Conservation (phyloP, 1,140 invertebrate species). For the Zaprionus ornatus region DNA sequence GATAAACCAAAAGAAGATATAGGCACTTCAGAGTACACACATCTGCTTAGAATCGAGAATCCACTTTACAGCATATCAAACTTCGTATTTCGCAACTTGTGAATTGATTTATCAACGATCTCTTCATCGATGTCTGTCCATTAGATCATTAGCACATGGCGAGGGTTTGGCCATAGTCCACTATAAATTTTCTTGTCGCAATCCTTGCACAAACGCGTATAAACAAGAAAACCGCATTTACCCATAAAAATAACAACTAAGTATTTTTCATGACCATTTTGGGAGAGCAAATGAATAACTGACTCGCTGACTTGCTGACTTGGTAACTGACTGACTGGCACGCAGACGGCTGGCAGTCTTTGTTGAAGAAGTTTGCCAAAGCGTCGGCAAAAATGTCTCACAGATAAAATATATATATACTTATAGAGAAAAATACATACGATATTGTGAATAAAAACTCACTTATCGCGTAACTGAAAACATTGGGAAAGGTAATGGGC, state of each 20-base stretch:
- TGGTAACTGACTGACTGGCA: slow-evolving; percentile 42
- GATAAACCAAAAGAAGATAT: neutral
- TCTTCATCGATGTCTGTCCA: neutral
- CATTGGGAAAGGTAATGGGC: slow-evolving; percentile 42
- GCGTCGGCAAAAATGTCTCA: slow-evolving; percentile 41
- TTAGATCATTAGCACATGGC: neutral
- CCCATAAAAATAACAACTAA: slow-evolving; percentile 44
- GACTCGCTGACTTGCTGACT: slow-evolving; percentile 19
- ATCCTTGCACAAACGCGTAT: slow-evolving; percentile 17
- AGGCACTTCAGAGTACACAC: too few relatives aligned
- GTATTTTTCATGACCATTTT: slow-evolving; percentile 69
- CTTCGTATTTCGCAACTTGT: neutral
- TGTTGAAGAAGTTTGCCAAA: slow-evolving; percentile 44
- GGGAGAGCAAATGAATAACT: slow-evolving; percentile 63
- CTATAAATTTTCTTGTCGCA: slow-evolving; percentile 18
- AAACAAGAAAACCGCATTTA: slow-evolving; percentile 77
- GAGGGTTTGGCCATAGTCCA: neutral
- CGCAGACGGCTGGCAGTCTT: slow-evolving; percentile 27
- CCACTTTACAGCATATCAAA: neutral
- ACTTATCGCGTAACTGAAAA: slow-evolving; percentile 30
- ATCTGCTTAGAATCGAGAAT: neutral
- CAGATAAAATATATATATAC: slow-evolving; percentile 10
- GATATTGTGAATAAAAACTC: too few relatives aligned
- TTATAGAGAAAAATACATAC: neutral
- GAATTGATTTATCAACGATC: neutral